Evolutionary conservation across 2,797 vertebrate genomes (phyloP), one percentile per base, ranked within the genome.

Genomic region (Crax fasciolata): DNA sequence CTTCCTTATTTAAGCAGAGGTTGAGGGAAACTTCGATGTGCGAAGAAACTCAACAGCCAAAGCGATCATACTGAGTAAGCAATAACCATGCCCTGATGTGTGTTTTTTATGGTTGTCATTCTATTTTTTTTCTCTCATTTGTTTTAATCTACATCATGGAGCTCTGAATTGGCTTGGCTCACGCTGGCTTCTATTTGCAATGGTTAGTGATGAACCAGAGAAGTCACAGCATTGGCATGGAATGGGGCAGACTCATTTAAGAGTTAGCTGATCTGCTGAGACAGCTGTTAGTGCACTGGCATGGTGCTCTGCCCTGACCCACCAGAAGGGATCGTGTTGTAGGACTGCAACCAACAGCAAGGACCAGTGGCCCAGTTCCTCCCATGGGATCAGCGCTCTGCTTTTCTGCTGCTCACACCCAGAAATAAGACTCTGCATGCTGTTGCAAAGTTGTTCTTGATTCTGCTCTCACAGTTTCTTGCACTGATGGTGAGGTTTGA

Each of bases 221-320:
- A 38, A 39, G 2, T 32, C 46, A 5, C 54, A 25, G 0, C 0
- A 0, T 1, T 38, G 68, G 18, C 8, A 1, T 1, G 38, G 48
- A 59, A 27, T 1, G 44, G 32, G 57, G 57, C 16, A 58, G 66
- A 7, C 32, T 39, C 0, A 0, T 30, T 44, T 25, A 20, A 3
- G 44, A 6, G 6, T 39, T 16, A 5, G 27, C 30, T 51, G 43
- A 14, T 39, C 4, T 46, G 28, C 19, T 78, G 83, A 74, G 27
- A 35, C 1, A 23, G 55, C 55, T n/a, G 12, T 41, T 11, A 0
- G 2, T 4, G 3, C n/a, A 11, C 48, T 52, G 67, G 13, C 49
- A 16, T 0, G 5, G 48, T 13, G 63, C 32, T 71, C 59, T 55
- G 27, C 2, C 32, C 44, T 92, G 81, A 14, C 3, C 46, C 55